phyloP scores from a whole-genome alignment of 2,797 vertebrate genomes.

The Cossypha dichroa region DNA sequence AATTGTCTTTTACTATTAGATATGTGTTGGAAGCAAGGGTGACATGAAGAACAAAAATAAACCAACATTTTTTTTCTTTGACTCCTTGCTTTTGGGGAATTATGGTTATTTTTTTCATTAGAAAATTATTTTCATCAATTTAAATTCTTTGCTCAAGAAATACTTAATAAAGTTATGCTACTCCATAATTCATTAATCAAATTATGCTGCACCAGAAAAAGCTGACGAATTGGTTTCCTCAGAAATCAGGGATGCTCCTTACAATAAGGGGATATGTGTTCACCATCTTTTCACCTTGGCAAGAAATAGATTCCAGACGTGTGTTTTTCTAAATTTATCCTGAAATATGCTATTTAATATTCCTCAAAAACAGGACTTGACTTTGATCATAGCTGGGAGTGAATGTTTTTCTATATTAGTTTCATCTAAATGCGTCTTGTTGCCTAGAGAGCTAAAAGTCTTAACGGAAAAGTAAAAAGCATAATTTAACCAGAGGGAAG shows the following conservation, averaged over 20 bases:
- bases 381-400: background rate
- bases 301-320: background rate
- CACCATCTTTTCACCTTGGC: background rate
- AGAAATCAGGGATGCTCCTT: background rate
- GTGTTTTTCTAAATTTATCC: background rate
- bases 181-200: background rate
- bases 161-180: background rate
- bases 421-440: background rate
- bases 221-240: background rate
- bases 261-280: accelerated
- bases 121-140: background rate
- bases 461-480: background rate
- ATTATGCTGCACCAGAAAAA: background rate
- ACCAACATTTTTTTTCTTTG: accelerated
- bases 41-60: too few relatives aligned
- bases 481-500: background rate
- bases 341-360: background rate
- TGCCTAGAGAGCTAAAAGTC: background rate
- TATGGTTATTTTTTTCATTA: background rate
- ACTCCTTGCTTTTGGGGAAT: background rate
- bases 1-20: background rate
- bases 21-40: background rate
- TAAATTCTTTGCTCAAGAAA: background rate
- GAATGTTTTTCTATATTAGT: background rate
- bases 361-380: background rate